Conservation (phyloP, 1,140 invertebrate genomes). For the Drosophila kepulauana region DNA sequence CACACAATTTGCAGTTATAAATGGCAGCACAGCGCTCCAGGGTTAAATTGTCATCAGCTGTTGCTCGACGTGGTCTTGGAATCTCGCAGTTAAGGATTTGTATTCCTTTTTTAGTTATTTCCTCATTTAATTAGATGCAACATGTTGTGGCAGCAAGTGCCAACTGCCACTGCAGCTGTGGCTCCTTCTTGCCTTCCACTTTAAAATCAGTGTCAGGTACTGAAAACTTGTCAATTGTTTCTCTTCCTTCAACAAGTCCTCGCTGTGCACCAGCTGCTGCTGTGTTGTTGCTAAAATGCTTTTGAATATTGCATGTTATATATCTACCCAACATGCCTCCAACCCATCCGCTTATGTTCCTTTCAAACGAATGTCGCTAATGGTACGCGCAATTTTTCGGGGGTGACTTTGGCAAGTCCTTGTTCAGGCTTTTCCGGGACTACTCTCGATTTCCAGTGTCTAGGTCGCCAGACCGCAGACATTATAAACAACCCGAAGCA, state of each 20-base stretch:
- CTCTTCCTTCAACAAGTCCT: neutral
- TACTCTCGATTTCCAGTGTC: conserved; percentile 52
- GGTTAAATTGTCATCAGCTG: conserved; percentile 71
- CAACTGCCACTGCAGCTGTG: neutral
- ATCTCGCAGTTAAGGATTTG: neutral
- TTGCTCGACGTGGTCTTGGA: conserved; percentile 19
- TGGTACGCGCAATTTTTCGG: conserved; percentile 43
- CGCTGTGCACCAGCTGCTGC: conserved; percentile 59
- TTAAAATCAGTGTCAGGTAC: conserved; percentile 38
- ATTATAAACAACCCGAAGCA: conserved; percentile 71
- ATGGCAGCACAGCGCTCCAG: conserved; percentile 34
- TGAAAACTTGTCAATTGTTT: conserved; percentile 59
- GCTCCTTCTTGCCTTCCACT: neutral
- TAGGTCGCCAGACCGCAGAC: conserved; percentile 79
- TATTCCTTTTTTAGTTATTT: conserved; percentile 55
- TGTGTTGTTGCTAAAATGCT: conserved; percentile 55
- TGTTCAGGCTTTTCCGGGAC: neutral
- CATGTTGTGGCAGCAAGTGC: conserved; percentile 50
- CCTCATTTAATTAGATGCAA: conserved; percentile 71
- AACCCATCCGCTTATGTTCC: neutral
- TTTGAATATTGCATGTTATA: conserved; percentile 68
- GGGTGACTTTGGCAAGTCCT: conserved; percentile 32
- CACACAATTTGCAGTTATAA: conserved; percentile 73
- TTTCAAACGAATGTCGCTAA: conserved; percentile 43
- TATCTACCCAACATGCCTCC: conserved; percentile 2